A percentile compares a stretch with the other conserved stretches of the same genome.
Conservation (phyloP, 2,797 vertebrate genomes). For the Yasuhikotakia modesta region DNA sequence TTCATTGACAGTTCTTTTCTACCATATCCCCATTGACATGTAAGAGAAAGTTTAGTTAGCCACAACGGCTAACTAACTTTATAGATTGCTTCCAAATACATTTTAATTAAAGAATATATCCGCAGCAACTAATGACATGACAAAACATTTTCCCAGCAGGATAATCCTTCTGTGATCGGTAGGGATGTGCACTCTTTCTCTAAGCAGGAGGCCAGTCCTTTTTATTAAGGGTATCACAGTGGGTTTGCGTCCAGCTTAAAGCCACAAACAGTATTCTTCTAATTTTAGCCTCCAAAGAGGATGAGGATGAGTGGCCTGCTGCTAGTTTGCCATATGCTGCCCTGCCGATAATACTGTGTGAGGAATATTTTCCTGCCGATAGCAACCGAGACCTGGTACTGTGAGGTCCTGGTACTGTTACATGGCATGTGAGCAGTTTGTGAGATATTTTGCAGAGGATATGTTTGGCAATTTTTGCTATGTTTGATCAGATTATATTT, state of each 20-base stretch:
- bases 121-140: slow-evolving; percentile 34
- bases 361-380: slow-evolving; percentile 82
- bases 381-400: slow-evolving; percentile 69
- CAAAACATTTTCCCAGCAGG: slow-evolving; percentile 48
- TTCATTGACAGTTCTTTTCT: slow-evolving; percentile 30
- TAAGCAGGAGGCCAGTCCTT: slow-evolving; percentile 57
- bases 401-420: slow-evolving; percentile 66
- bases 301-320: slow-evolving; percentile 96
- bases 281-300: slow-evolving; percentile 99
- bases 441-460: slow-evolving; percentile 46
- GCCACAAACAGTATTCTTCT: slow-evolving; percentile 88
- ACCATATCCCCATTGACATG: slow-evolving; percentile 17
- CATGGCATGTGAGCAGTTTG: slow-evolving; percentile 69
- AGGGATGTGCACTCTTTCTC: slow-evolving; percentile 44
- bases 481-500: not conserved
- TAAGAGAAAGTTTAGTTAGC: slow-evolving; percentile 1
- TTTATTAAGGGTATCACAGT: slow-evolving; percentile 77
- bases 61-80: not conserved
- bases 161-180: slow-evolving; percentile 53
- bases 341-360: slow-evolving; percentile 87
- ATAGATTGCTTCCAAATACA: slow-evolving; percentile 47
- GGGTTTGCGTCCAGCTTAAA: slow-evolving; percentile 80
- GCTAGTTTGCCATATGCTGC: slow-evolving; percentile 93
- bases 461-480: not conserved
- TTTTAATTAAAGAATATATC: slow-evolving; percentile 52